phyloP scores from a whole-genome alignment of 2,888 invertebrate genomes.

The Eupsilia transversa region DNA sequence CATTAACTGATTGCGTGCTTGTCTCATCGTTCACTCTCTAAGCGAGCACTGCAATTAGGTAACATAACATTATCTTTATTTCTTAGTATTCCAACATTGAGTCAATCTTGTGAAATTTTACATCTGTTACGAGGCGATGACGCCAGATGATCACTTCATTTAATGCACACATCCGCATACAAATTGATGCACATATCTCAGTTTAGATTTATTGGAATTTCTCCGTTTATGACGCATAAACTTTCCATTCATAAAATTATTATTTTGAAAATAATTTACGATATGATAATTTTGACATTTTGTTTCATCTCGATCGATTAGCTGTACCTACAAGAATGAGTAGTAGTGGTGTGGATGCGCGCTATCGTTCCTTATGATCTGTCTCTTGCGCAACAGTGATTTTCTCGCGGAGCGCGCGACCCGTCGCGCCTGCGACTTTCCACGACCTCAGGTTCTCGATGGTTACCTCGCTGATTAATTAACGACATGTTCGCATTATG shows the following conservation, averaged over 20 bases:
- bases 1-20: slow-evolving; percentile 75
- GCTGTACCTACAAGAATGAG: slow-evolving; percentile 17
- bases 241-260: slow-evolving; percentile 36
- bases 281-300: slow-evolving; percentile 34
- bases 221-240: slow-evolving; percentile 22
- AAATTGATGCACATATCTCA: slow-evolving; percentile 47
- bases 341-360: slow-evolving; percentile 21
- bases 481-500: slow-evolving; percentile 55
- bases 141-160: slow-evolving; percentile 45
- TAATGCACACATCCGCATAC: slow-evolving; percentile 52
- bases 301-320: slow-evolving; percentile 26
- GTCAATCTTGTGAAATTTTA: slow-evolving; percentile 75
- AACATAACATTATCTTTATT: slow-evolving; percentile 78
- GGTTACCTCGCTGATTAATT: slow-evolving; percentile 67
- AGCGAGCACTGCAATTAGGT: slow-evolving; percentile 75
- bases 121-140: slow-evolving; percentile 59
- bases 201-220: slow-evolving; percentile 49
- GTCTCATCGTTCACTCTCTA: slow-evolving; percentile 72
- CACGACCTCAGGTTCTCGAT: slow-evolving; percentile 74
- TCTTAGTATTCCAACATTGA: slow-evolving; percentile 73
- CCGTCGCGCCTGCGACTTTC: slow-evolving; percentile 73
- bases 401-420: slow-evolving; percentile 70
- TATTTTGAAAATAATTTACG: slow-evolving; percentile 16
- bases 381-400: slow-evolving; percentile 69
- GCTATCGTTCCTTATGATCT: slow-evolving; percentile 58